Percentiles rank a stretch among this genome's conserved stretches.
Conservation (phyloP, 2,888 invertebrate species). For the Melanotus villosus region DNA sequence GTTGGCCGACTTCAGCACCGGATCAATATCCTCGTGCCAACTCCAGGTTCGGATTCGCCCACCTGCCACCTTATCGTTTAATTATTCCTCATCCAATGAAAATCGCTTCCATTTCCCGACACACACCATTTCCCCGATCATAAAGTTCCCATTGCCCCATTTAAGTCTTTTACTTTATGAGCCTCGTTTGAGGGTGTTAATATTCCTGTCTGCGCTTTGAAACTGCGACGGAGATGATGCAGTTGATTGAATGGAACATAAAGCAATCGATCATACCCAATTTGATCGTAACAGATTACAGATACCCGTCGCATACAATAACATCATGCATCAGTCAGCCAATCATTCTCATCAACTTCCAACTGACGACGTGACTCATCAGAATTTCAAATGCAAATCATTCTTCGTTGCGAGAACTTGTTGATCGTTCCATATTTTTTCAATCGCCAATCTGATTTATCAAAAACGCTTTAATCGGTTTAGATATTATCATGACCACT, state of each 20-base stretch:
- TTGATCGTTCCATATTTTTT: slow-evolving; percentile 2
- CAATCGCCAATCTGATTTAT: too few relatives aligned
- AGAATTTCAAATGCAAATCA: neutral
- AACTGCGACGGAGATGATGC: too few relatives aligned
- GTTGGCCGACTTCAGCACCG: slow-evolving; percentile 39
- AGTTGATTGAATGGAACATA: too few relatives aligned
- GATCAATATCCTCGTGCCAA: slow-evolving; percentile 44
- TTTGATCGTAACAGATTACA: neutral
- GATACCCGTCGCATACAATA: neutral
- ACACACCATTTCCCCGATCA: neutral
- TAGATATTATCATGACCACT: neutral
- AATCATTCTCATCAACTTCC: neutral
- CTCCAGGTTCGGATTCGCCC: slow-evolving; percentile 43
- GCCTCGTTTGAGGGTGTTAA: too few relatives aligned
- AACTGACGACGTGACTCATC: slow-evolving; percentile 12
- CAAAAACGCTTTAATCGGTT: neutral
- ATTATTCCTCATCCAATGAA: neutral
- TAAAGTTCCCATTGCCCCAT: neutral
- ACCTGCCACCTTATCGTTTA: slow-evolving; percentile 11
- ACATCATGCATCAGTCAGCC: neutral
- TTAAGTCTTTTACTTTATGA: neutral
- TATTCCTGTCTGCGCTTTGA: too few relatives aligned
- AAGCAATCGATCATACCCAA: too few relatives aligned
- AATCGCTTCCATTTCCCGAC: neutral
- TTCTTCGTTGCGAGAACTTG: slow-evolving; percentile 5